A percentile compares a stretch with the other conserved stretches of the same genome.
These are phyloP conservation scores for Romanogobio albipinnatus DNA, from an alignment of 2,113 vertebrate species.

Conservation along the genomic window DNA sequence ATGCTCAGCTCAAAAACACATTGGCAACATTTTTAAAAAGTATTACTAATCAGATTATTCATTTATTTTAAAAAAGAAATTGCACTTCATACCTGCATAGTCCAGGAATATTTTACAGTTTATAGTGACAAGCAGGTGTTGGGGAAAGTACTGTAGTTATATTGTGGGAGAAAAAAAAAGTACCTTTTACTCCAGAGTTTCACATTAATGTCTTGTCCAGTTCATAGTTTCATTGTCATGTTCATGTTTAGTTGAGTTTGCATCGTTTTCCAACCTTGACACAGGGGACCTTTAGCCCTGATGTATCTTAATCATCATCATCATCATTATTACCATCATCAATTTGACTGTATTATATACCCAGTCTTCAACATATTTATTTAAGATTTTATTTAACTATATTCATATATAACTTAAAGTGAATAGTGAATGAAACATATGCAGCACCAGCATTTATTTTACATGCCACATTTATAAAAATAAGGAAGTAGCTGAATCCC, in stretches of 20 bases:
- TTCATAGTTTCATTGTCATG: too few relatives aligned
- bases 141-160: neutral
- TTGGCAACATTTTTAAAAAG: neutral
- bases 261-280: too few relatives aligned
- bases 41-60: neutral
- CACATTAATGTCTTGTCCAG: too few relatives aligned
- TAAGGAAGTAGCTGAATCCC: conserved; percentile 12
- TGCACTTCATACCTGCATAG: neutral
- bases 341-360: neutral
- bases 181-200: neutral
- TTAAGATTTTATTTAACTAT: neutral
- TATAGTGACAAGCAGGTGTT: neutral
- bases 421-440: neutral
- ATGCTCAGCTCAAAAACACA: too few relatives aligned
- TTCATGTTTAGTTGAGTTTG: too few relatives aligned
- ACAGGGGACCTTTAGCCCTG: neutral
- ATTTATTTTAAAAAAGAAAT: neutral
- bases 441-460: neutral
- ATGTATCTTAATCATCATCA: neutral
- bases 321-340: neutral
- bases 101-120: neutral
- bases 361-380: neutral
- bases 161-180: neutral
- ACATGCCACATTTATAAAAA: neutral
- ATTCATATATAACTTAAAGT: neutral